Base-by-base conservation (phyloP, 2,797 vertebrate species). In the Thunnus albacares region DNA sequence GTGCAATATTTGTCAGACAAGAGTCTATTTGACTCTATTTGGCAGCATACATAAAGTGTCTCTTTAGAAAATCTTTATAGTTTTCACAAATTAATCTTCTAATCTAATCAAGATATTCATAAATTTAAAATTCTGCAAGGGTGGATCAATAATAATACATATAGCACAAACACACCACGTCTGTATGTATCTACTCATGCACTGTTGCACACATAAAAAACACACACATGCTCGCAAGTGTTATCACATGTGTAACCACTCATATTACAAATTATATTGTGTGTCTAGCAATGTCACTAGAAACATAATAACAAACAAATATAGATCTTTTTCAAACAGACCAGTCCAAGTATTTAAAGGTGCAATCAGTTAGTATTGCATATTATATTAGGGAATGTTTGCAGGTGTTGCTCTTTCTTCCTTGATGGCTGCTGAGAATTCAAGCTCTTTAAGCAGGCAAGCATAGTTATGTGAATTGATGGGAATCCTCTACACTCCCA, bases 1-100 rank as follows among this genome's bases (percentile, higher is more conserved):
- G 83, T 89, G 85, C 89, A 90, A 86, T 53, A 80, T 62, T 75
- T 84, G 78, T 87, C 80, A 82, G 72, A 75, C 59, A 43, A 60
- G 58, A 84, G 80, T 75, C 58, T 49, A 6, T 53, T 63, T 49
- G 69, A 87, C 79, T 79, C 72, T 55, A 24, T 85, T 89, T 85
- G 84, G 70, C 76, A 89, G 77, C 79, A 82, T 84, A 88, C 71
- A 69, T 69, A 56, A 84, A 79, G 56, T 79, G 63, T 84, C 63
- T 74, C 28, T 41, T 35, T 82, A 76, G 30, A 84, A 85, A 85
- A 86, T 60, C n/a, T 64, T 63, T 41, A 64, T 56, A 77, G 60
- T 58, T 38, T 66, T 83, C 52, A 77, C 70, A 79, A 78, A 77
- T 78, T 4, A 45, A 65, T 63, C 30, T 73, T 77, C 59, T 30